phyloP scores from a whole-genome alignment of 2,888 invertebrate genomes.

The Drosophila testacea region DNA sequence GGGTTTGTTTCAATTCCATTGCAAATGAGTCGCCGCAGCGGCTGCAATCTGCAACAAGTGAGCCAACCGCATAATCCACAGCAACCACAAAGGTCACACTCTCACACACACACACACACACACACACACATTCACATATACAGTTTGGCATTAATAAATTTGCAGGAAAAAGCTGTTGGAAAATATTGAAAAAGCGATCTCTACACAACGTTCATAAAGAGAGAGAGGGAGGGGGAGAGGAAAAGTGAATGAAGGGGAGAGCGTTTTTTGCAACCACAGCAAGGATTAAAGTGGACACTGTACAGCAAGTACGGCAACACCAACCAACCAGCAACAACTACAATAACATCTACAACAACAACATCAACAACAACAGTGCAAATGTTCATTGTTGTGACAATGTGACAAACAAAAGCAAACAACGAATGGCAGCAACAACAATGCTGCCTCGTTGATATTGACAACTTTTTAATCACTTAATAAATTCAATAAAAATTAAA shows the following conservation, averaged over 20 bases:
- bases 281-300: slow-evolving; percentile 71
- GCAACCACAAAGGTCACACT: slow-evolving; percentile 75
- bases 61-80: slow-evolving; percentile 71
- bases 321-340: slow-evolving; percentile 13
- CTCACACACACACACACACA: slow-evolving; percentile 21
- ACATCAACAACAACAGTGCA: slow-evolving; percentile 25
- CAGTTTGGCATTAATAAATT: slow-evolving; percentile 74
- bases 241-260: background rate
- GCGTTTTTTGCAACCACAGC: slow-evolving; percentile 63
- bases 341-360: slow-evolving; percentile 28
- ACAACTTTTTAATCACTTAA: slow-evolving; percentile 85
- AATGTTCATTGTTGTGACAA: slow-evolving; percentile 63
- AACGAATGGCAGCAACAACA: slow-evolving; percentile 47
- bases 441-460: slow-evolving; percentile 78
- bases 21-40: slow-evolving; percentile 46
- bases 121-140: slow-evolving; percentile 24
- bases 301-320: slow-evolving; percentile 30
- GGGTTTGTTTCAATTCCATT: slow-evolving; percentile 10
- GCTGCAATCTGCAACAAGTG: slow-evolving; percentile 69
- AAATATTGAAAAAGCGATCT: slow-evolving; percentile 80
- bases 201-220: slow-evolving; percentile 69
- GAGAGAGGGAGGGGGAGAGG: background rate
- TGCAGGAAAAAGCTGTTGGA: slow-evolving; percentile 68
- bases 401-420: slow-evolving; percentile 72
- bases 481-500: slow-evolving; percentile 85